A percentile compares a stretch with the other conserved stretches of the same genome.
Evolutionary conservation across 2,888 invertebrate genomes (phyloP).

Genomic region (Myopa testacea): DNA sequence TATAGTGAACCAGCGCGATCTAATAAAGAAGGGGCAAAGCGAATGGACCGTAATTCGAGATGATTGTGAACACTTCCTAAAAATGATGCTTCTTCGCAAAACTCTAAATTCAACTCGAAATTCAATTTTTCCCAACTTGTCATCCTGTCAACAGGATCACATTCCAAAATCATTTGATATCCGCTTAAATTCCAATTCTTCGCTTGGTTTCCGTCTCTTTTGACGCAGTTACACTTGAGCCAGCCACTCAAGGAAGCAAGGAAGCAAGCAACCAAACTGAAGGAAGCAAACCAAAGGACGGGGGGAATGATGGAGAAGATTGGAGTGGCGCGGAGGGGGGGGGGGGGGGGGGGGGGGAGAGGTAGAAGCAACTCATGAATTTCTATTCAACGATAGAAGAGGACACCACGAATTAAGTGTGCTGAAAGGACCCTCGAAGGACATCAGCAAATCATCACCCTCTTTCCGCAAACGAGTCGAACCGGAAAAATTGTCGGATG

Average conservation of each 20-base stretch:
- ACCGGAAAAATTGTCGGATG: too few species aligned
- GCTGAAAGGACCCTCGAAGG: too few species aligned
- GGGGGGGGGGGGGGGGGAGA: not conserved
- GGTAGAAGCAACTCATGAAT: too few species aligned
- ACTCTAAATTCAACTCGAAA: not conserved
- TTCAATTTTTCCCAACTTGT: constrained; percentile 10
- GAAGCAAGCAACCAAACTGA: not conserved
- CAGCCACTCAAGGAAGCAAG: not conserved
- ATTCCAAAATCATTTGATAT: constrained; percentile 23
- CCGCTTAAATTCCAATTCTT: constrained; percentile 21
- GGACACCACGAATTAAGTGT: too few species aligned
- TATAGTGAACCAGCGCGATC: not conserved
- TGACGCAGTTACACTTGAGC: not conserved
- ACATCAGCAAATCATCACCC: too few species aligned
- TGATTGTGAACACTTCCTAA: not conserved
- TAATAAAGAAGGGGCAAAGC: too few species aligned
- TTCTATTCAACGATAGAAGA: too few species aligned
- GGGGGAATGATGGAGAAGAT: not conserved
- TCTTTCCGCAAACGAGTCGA: too few species aligned
- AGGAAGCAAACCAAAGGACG: not conserved
- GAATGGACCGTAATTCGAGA: too few species aligned
- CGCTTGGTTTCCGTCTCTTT: not conserved
- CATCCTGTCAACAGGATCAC: constrained; percentile 30
- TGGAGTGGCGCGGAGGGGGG: not conserved
- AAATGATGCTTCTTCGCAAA: not conserved